Percentiles rank a stretch among this genome's conserved stretches.
Conservation (phyloP, 2,797 vertebrate species). For the Danio choprae region DNA sequence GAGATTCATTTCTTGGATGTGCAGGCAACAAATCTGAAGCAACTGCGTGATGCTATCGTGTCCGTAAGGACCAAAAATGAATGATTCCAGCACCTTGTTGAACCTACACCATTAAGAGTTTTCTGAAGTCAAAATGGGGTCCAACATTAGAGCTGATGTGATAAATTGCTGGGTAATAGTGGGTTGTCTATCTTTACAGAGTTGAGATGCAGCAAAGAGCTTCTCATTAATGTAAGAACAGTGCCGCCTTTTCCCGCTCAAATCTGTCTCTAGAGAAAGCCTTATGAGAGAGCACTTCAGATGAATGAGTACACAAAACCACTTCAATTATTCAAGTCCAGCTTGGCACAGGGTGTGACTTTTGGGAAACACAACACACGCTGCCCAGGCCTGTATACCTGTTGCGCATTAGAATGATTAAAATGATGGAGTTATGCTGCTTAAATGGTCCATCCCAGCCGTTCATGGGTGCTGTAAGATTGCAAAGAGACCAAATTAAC, state of each 20-base stretch:
- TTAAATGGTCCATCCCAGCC: conserved; percentile 51
- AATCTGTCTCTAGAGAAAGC: conserved; percentile 51
- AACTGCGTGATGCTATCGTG: too few relatives aligned
- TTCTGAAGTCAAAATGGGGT: too few relatives aligned
- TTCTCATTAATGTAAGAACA: conserved; percentile 60
- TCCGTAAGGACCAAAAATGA: too few relatives aligned
- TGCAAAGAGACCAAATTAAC: conserved; percentile 39
- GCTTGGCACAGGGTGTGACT: conserved; percentile 62
- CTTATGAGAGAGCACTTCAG: conserved; percentile 67
- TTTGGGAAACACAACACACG: conserved; percentile 61
- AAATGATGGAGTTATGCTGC: conserved; percentile 50
- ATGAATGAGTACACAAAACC: conserved; percentile 64
- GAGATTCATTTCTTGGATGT: too few relatives aligned
- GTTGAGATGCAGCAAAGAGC: conserved; percentile 55
- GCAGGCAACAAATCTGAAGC: too few relatives aligned
- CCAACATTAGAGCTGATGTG: too few relatives aligned
- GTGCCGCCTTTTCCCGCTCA: conserved; percentile 62
- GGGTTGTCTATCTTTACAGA: conserved; percentile 47
- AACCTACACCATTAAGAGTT: too few relatives aligned
- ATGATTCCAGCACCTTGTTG: too few relatives aligned
- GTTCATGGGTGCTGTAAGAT: conserved; percentile 23
- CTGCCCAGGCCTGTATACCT: conserved; percentile 54
- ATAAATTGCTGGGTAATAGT: conserved; percentile 36
- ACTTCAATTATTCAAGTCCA: conserved; percentile 69
- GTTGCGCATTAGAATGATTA: conserved; percentile 54